These are phyloP conservation scores for Rhea americana DNA, from an alignment of 2,113 vertebrate genomes.

Conservation along the genomic window DNA sequence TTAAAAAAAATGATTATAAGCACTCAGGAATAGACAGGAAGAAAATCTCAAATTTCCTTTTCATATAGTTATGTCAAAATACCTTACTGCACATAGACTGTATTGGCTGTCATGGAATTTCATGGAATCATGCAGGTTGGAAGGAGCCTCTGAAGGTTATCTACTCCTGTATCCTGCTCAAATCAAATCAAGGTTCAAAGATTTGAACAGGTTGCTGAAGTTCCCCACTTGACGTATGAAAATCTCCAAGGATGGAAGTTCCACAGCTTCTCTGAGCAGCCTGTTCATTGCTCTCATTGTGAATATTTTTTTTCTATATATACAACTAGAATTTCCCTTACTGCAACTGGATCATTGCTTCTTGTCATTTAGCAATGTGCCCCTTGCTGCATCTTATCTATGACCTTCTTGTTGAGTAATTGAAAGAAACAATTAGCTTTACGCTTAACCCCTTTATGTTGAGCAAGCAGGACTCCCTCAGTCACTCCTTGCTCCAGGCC, in stretches of 20 bases:
- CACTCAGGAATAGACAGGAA: background rate
- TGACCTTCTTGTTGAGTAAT: background rate
- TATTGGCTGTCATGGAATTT: background rate
- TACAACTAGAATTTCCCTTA: background rate
- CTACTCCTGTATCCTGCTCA: background rate
- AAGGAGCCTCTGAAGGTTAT: background rate
- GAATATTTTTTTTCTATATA: fast-evolving
- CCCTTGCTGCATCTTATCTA: background rate
- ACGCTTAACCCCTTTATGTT: background rate
- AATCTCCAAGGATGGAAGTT: background rate
- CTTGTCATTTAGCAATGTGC: background rate
- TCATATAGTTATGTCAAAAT: background rate
- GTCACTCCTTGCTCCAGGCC: background rate
- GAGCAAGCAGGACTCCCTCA: background rate
- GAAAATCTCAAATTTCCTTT: background rate
- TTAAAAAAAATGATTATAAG: background rate
- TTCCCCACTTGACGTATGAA: background rate
- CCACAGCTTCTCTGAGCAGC: too few species aligned
- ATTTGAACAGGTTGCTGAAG: background rate
- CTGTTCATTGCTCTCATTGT: background rate
- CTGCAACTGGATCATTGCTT: background rate
- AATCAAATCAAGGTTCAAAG: background rate
- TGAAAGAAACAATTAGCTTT: background rate
- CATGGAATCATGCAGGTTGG: background rate
- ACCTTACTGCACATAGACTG: background rate